phyloP scores from a whole-genome alignment of 1,140 invertebrate genomes.

The Bacillus rossius region DNA sequence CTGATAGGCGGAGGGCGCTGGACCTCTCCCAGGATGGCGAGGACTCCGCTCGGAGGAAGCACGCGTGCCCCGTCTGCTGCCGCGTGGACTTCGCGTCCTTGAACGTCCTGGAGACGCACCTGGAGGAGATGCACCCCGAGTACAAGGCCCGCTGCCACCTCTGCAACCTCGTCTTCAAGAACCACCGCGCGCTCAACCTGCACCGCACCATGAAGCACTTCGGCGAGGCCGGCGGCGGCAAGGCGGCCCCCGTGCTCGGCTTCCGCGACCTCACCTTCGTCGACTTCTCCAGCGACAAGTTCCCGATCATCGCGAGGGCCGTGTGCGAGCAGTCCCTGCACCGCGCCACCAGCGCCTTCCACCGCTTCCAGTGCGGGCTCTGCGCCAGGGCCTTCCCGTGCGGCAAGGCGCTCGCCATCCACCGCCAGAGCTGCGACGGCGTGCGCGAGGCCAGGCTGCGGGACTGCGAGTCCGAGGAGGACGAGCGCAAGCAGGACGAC shows the following conservation, averaged over 20 bases:
- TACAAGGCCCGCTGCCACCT: slow-evolving; percentile 60
- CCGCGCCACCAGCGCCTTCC: slow-evolving; percentile 50
- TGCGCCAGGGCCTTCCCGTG: slow-evolving; percentile 72
- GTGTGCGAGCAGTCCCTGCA: slow-evolving; percentile 65
- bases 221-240: slow-evolving; percentile 33
- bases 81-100: slow-evolving; percentile 53
- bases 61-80: slow-evolving; percentile 53
- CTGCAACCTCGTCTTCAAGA: slow-evolving; percentile 64
- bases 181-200: slow-evolving; percentile 59
- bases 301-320: slow-evolving; percentile 65
- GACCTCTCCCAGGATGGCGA: slow-evolving; percentile 9
- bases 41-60: slow-evolving; percentile 15
- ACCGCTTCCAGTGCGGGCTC: slow-evolving; percentile 62
- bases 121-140: slow-evolving; percentile 65
- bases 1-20: slow-evolving; percentile 1
- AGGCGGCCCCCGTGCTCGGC: neutral
- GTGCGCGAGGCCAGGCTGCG: neutral
- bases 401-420: slow-evolving; percentile 59
- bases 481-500: slow-evolving; percentile 37
- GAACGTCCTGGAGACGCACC: slow-evolving; percentile 55
- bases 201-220: slow-evolving; percentile 56
- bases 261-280: slow-evolving; percentile 63
- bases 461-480: slow-evolving; percentile 9
- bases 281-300: slow-evolving; percentile 72
- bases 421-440: slow-evolving; percentile 50